Base-by-base conservation (phyloP, 2,797 vertebrate genomes). In the Hydrocynus forskahlii region DNA sequence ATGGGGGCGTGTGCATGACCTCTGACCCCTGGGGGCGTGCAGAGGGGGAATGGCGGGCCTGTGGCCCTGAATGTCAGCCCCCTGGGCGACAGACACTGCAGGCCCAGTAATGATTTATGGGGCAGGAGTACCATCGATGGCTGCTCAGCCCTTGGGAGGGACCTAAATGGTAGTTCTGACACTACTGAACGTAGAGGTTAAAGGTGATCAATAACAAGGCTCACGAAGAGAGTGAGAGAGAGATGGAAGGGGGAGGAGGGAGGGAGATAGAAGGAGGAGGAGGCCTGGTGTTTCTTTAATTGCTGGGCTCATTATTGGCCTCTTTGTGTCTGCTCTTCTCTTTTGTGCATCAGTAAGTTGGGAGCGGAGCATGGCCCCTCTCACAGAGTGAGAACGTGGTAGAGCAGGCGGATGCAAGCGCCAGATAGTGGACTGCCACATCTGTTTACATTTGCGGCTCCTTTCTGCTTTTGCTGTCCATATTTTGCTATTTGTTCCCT, bases 131-230 rank as follows among this genome's bases (percentile, higher is more conserved):
- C 93, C 91, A 96, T 95, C 94, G 95, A 96, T 95, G 90, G 0
- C 89, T 87, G 88, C 85, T 88, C 89, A 89, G 94, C 95, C 95
- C 92, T 87, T 82, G 96, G 94, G 96, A 96, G 91, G 89, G 92
- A 83, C 90, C 93, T 96, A 96, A 97, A 96, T 95, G 95, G 95
- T 95, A 94, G 95, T 95, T 95, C 95, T 96, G 95, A 96, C 97
- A 97, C 94, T 91, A 88, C 91, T 95, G 95, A 95, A 95, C 94
- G 95, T 92, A 92, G 91, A 94, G 96, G 96, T 96, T 96, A 97
- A 96, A 97, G 96, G 96, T 97, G 95, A 95, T 96, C 96, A 95
- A 96, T 97, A 97, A 96, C 95, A 95, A 95, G 95, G 81, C 90
- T 91, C 89, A 86, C 88, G 92, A 92, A 75, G 76, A 85, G 54